Evolutionary conservation across 2,888 invertebrate genomes (phyloP).

Genomic region (Falcaria lacertinaria): DNA sequence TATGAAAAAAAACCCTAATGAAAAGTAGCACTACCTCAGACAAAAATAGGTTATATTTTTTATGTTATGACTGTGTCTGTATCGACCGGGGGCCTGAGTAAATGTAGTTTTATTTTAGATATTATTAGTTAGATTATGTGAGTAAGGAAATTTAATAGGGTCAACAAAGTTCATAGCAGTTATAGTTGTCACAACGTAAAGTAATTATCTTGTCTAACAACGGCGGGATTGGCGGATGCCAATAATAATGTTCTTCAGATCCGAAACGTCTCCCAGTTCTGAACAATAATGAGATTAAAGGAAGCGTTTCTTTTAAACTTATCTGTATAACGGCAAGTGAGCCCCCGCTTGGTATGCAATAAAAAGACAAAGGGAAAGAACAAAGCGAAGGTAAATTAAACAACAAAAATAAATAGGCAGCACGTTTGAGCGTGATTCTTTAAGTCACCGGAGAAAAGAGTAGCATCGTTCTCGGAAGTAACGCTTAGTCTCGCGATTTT

Average conservation of each 20-base stretch:
- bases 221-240: constrained; percentile 19
- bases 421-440: constrained; percentile 46
- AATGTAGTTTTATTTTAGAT: too few species aligned
- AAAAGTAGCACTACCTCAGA: too few species aligned
- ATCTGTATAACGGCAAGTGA: constrained; percentile 41
- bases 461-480: constrained; percentile 28
- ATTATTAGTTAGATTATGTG: too few species aligned
- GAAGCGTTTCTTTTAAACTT: constrained; percentile 50
- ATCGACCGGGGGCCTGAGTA: too few species aligned
- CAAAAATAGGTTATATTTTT: too few species aligned
- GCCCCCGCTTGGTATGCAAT: constrained; percentile 36
- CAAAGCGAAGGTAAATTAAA: constrained; percentile 57
- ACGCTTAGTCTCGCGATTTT: background rate
- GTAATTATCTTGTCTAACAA: constrained; percentile 29
- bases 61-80: too few species aligned
- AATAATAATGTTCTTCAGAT: constrained; percentile 36
- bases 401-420: constrained; percentile 48
- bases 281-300: constrained; percentile 51
- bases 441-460: constrained; percentile 26
- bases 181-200: constrained; percentile 28
- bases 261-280: constrained; percentile 31
- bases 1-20: too few species aligned
- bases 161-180: constrained; percentile 29
- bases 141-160: too few species aligned
- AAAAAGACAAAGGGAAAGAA: constrained; percentile 46